phyloP scores from a whole-genome alignment of 2,113 vertebrate species.

The Diphyllodes magnificus region DNA sequence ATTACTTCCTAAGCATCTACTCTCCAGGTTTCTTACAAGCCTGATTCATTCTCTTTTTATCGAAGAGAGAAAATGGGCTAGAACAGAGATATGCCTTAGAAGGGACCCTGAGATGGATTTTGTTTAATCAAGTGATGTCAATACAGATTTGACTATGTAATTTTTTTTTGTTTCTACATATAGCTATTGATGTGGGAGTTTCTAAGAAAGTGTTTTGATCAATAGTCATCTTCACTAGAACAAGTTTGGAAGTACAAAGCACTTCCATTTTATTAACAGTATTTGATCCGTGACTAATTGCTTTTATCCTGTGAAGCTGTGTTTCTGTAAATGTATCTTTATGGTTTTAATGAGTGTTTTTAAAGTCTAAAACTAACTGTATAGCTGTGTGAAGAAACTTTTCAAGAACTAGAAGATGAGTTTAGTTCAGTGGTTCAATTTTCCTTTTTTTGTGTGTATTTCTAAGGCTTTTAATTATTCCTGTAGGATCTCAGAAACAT shows the following conservation, averaged over 20 bases:
- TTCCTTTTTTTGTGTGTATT: not conserved
- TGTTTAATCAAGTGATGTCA: not conserved
- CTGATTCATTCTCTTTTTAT: not conserved
- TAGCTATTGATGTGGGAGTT: constrained; percentile 39
- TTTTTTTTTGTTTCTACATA: constrained; percentile 40
- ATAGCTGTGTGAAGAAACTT: not conserved
- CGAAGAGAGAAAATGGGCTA: not conserved
- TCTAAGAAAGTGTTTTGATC: constrained; percentile 43
- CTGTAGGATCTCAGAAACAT: not conserved
- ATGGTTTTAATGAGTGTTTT: not conserved
- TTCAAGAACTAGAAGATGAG: not conserved
- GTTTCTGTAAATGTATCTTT: not conserved
- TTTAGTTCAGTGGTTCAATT: not conserved
- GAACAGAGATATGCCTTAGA: not conserved
- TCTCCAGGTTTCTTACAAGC: not conserved
- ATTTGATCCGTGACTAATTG: constrained; percentile 23
- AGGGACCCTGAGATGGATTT: not conserved
- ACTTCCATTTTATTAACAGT: constrained; percentile 23
- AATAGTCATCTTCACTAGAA: constrained; percentile 26
- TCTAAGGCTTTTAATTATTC: not conserved
- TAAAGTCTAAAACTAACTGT: not conserved
- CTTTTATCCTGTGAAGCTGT: not conserved
- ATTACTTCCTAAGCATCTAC: not conserved
- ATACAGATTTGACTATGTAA: constrained; percentile 9
- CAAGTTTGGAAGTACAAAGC: constrained; percentile 34